phyloP scores from a whole-genome alignment of 1,140 invertebrate species.

The Lanistes nyassanus region DNA sequence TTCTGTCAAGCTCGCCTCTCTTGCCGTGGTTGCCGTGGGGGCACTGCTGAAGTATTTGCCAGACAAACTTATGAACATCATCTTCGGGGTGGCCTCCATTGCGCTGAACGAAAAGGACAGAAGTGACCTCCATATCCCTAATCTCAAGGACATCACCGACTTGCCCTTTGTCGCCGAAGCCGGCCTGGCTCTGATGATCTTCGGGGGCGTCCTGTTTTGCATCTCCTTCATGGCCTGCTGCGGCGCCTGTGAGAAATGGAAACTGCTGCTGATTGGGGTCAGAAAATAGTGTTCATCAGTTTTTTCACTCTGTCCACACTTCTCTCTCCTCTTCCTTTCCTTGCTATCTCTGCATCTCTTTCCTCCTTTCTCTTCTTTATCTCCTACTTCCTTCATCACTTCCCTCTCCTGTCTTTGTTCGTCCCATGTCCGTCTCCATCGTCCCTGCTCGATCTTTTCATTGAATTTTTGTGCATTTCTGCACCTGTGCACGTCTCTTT shows the following conservation, averaged over 20 bases:
- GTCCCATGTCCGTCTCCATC: too few relatives aligned
- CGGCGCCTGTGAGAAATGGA: slow-evolving; percentile 22
- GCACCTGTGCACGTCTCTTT: too few relatives aligned
- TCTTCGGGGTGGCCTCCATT: background rate
- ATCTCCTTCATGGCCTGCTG: slow-evolving; percentile 29
- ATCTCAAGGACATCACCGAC: background rate
- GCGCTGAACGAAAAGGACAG: background rate
- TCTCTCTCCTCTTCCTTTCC: background rate
- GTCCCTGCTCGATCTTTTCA: too few relatives aligned
- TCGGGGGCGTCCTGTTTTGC: slow-evolving; percentile 20
- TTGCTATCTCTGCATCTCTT: background rate
- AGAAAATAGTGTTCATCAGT: too few relatives aligned
- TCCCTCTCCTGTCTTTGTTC: too few relatives aligned
- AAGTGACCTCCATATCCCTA: slow-evolving; percentile 5
- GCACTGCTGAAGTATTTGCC: slow-evolving; percentile 18
- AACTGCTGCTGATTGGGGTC: slow-evolving; percentile 16
- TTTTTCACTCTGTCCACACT: background rate
- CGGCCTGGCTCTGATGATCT: slow-evolving; percentile 12
- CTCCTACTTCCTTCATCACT: background rate
- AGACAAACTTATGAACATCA: background rate
- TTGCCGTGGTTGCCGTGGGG: slow-evolving; percentile 12
- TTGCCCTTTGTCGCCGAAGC: slow-evolving; percentile 20
- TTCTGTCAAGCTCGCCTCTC: slow-evolving; percentile 24
- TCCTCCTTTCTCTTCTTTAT: background rate
- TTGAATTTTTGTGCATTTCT: too few relatives aligned